These are phyloP conservation scores for Trichomycterus rosablanca DNA, from an alignment of 2,113 vertebrate species.

Conservation along the genomic window DNA sequence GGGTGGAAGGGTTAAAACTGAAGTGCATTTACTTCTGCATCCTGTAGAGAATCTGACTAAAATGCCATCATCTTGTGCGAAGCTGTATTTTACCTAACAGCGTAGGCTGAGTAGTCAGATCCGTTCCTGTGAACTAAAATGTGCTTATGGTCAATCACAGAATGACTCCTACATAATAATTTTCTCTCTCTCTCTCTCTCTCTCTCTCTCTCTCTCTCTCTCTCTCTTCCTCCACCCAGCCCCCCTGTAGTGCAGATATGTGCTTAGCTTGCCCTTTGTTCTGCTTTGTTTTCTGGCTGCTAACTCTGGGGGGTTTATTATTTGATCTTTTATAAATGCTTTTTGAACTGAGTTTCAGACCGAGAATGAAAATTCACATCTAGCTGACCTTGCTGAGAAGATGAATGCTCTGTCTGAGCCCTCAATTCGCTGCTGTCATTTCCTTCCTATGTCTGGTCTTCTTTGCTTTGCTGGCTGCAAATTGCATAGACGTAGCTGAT, in stretches of 20 bases:
- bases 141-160: constrained; percentile 14
- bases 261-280: constrained; percentile 31
- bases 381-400: constrained; percentile 30
- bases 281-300: constrained; percentile 18
- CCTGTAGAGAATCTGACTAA: constrained; percentile 14
- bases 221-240: too few species aligned
- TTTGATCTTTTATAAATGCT: constrained; percentile 20
- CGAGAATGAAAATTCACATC: constrained; percentile 3
- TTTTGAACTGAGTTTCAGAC: constrained; percentile 6
- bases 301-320: constrained; percentile 13
- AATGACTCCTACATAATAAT: constrained; percentile 14
- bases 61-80: constrained; percentile 16
- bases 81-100: constrained; percentile 6
- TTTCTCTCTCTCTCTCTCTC: constrained; percentile 2
- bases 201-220: too few species aligned
- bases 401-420: constrained; percentile 17
- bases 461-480: constrained; percentile 36
- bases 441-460: constrained; percentile 17
- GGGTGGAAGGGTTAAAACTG: background rate
- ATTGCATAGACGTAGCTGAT: constrained; percentile 21
- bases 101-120: constrained; percentile 10
- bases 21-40: constrained; percentile 5
- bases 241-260: background rate
- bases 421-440: constrained; percentile 32
- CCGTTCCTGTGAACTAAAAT: constrained; percentile 20